These are phyloP conservation scores for Danaus plexippus DNA, from an alignment of 1,140 invertebrate species.

Conservation along the genomic window DNA sequence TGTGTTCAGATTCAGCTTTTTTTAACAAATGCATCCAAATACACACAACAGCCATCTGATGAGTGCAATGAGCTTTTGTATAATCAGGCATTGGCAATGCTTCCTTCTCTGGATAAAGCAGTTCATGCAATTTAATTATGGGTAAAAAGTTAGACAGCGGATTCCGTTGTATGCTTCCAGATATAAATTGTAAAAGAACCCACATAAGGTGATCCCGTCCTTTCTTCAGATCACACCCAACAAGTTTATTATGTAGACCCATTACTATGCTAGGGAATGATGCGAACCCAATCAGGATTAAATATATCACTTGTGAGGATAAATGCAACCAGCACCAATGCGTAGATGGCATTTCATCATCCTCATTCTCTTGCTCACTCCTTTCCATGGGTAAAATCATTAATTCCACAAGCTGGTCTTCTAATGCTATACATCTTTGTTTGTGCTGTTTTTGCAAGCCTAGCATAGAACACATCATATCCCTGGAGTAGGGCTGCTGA, in stretches of 20 bases:
- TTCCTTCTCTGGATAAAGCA: slow-evolving; percentile 93
- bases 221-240: slow-evolving; percentile 85
- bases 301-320: slow-evolving; percentile 96
- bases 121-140: slow-evolving; percentile 91
- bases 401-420: slow-evolving; percentile 94
- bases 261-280: slow-evolving; percentile 94
- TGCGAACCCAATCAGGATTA: slow-evolving; percentile 95
- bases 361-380: slow-evolving; percentile 79
- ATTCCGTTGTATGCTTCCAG: slow-evolving; percentile 96
- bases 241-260: slow-evolving; percentile 88
- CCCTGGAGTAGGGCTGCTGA: slow-evolving; percentile 95
- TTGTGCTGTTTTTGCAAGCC: slow-evolving; percentile 95
- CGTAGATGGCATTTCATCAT: slow-evolving; percentile 79
- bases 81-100: slow-evolving; percentile 91
- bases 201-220: slow-evolving; percentile 97
- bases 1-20: slow-evolving; percentile 89
- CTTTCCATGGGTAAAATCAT: slow-evolving; percentile 94
- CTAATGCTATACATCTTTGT: slow-evolving; percentile 88
- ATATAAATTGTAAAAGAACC: slow-evolving; percentile 97
- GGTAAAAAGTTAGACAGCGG: slow-evolving; percentile 91
- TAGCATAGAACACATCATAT: slow-evolving; percentile 96
- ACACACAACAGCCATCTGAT: slow-evolving; percentile 94
- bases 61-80: slow-evolving; percentile 87
- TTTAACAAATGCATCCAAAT: slow-evolving; percentile 97
- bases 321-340: slow-evolving; percentile 94